Percentiles rank a stretch among this genome's conserved stretches.
Conservation (phyloP, 2,113 vertebrate species). For the Phylloscopus trochiloides region DNA sequence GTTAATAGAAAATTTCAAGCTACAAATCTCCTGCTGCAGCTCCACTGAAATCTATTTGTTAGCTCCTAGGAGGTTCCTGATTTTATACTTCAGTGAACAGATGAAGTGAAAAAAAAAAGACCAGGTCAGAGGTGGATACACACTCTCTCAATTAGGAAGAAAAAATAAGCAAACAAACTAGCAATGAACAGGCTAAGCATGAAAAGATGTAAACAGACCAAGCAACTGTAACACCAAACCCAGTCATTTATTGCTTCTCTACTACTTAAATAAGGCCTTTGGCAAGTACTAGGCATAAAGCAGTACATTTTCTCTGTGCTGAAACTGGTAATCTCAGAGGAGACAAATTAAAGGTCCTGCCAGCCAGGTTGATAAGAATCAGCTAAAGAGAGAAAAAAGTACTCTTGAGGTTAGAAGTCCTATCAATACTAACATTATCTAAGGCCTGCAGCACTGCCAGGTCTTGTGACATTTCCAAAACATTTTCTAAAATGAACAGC, state of each 20-base stretch:
- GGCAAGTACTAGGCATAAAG: background rate
- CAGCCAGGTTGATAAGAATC: background rate
- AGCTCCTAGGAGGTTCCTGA: background rate
- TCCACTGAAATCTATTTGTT: background rate
- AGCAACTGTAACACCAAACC: background rate
- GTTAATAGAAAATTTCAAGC: background rate
- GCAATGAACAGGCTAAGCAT: background rate
- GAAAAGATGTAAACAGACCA: background rate
- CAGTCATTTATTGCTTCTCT: slow-evolving; percentile 8
- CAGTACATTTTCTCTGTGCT: background rate
- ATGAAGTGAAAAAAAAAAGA: background rate
- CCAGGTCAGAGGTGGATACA: background rate
- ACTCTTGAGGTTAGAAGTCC: background rate
- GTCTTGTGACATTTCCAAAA: background rate
- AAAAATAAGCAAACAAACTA: slow-evolving; percentile 44
- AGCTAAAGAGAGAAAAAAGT: background rate
- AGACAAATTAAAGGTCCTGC: slow-evolving; percentile 21
- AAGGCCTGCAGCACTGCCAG: background rate
- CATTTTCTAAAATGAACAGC: background rate
- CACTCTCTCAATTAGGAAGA: background rate
- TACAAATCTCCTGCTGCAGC: background rate
- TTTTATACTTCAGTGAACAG: background rate
- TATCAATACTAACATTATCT: background rate
- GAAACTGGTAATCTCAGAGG: background rate
- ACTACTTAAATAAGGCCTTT: slow-evolving; percentile 3